phyloP scores from a whole-genome alignment of 2,797 vertebrate genomes.

The Mormyrus hasselquistii region DNA sequence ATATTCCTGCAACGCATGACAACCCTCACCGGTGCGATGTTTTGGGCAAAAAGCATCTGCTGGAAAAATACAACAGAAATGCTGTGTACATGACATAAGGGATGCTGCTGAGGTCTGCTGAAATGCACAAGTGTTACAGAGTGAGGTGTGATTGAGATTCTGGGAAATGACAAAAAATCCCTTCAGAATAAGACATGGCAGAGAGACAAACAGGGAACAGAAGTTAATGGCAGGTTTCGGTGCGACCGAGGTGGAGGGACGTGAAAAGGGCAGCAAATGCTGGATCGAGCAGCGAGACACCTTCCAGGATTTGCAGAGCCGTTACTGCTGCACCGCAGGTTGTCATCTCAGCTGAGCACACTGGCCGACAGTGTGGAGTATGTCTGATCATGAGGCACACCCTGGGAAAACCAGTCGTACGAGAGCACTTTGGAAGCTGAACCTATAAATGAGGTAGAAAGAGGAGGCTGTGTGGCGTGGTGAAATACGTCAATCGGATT shows the following conservation, averaged over 20 bases:
- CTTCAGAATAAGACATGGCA: background rate
- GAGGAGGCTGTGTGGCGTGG: background rate
- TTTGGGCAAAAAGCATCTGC: background rate
- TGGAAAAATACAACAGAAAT: background rate
- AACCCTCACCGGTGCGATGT: background rate
- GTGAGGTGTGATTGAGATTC: background rate
- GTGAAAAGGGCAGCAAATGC: background rate
- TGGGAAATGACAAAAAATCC: background rate
- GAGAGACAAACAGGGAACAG: background rate
- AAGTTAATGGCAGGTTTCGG: background rate
- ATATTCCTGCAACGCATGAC: background rate
- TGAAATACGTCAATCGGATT: background rate
- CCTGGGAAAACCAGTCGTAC: background rate
- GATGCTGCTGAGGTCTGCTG: background rate
- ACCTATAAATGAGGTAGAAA: background rate
- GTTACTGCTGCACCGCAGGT: background rate
- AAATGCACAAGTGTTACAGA: background rate
- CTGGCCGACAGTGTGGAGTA: background rate
- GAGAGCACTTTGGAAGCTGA: background rate
- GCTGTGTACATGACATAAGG: background rate
- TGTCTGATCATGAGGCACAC: background rate
- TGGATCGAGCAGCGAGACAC: background rate
- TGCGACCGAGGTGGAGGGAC: background rate
- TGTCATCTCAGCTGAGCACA: background rate
- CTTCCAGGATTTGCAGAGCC: background rate